Evolutionary conservation across 2,113 vertebrate genomes (phyloP).

Genomic region (Heliornis fulica): DNA sequence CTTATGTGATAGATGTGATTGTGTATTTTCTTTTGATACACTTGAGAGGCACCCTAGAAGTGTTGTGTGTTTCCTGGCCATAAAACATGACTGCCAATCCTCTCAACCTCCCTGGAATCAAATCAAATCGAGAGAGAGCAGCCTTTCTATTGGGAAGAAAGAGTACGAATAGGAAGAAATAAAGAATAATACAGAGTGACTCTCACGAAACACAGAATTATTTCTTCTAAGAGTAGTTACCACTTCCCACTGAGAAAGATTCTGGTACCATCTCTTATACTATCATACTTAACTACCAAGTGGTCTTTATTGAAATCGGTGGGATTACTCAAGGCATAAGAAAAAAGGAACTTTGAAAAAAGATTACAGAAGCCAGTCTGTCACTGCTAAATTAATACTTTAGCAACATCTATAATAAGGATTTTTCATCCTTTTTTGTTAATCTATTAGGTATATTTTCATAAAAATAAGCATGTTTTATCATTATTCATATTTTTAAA

Average conservation of each 20-base stretch:
- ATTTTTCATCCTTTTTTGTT: not conserved
- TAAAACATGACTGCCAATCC: not conserved
- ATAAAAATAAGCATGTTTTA: not conserved
- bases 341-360: not conserved
- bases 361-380: not conserved
- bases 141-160: not conserved
- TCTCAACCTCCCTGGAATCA: not conserved
- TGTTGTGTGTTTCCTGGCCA: not conserved
- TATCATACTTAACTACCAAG: not conserved
- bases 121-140: not conserved
- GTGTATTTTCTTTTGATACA: not conserved
- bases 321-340: not conserved
- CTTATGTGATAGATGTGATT: not conserved
- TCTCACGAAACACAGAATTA: not conserved
- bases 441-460: not conserved
- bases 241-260: not conserved
- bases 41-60: not conserved
- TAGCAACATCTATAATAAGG: not conserved
- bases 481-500: not conserved
- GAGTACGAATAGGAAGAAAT: not conserved
- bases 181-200: not conserved
- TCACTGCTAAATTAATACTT: not conserved
- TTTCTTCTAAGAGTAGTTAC: not conserved
- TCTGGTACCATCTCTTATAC: not conserved
- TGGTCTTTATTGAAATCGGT: not conserved